Percentiles rank a stretch among this genome's conserved stretches.
Conservation (phyloP, 2,113 vertebrate species). For the Ascaphus truei region DNA sequence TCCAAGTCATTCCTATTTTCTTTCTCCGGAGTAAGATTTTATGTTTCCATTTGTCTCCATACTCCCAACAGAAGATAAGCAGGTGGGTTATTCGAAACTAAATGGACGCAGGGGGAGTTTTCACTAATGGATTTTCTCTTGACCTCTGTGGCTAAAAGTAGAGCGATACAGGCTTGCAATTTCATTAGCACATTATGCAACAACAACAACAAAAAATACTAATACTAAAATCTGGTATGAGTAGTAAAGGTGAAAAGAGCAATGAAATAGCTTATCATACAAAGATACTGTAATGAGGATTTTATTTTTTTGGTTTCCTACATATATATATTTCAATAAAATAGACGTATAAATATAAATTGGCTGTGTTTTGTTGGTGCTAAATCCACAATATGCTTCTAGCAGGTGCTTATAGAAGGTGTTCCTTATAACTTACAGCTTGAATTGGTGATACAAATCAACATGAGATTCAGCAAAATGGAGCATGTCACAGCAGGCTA, state of each 20-base stretch:
- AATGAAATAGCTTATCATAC: background rate
- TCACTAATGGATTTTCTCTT: conserved; percentile 37
- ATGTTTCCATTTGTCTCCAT: conserved; percentile 23
- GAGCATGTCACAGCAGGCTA: conserved; percentile 54
- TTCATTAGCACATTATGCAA: conserved; percentile 25
- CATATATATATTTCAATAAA: conserved; percentile 51
- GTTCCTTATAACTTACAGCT: conserved; percentile 53
- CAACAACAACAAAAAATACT: background rate
- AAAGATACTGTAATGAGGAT: too few species aligned
- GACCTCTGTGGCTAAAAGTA: conserved; percentile 25
- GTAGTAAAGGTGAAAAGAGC: background rate
- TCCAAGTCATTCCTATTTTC: background rate
- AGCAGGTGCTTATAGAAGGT: conserved; percentile 54
- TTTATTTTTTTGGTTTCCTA: background rate
- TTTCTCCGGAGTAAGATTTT: conserved; percentile 3
- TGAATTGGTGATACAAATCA: conserved; percentile 53
- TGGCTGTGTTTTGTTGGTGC: conserved; percentile 35
- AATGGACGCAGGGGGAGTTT: conserved; percentile 18
- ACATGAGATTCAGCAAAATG: conserved; percentile 54
- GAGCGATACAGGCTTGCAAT: conserved; percentile 3
- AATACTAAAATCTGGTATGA: background rate
- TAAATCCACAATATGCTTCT: conserved; percentile 18
- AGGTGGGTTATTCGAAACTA: conserved; percentile 20
- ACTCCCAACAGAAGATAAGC: conserved; percentile 15
- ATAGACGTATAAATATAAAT: conserved; percentile 33